Conservation (phyloP, 2,113 vertebrate species). For the Gallinago media region DNA sequence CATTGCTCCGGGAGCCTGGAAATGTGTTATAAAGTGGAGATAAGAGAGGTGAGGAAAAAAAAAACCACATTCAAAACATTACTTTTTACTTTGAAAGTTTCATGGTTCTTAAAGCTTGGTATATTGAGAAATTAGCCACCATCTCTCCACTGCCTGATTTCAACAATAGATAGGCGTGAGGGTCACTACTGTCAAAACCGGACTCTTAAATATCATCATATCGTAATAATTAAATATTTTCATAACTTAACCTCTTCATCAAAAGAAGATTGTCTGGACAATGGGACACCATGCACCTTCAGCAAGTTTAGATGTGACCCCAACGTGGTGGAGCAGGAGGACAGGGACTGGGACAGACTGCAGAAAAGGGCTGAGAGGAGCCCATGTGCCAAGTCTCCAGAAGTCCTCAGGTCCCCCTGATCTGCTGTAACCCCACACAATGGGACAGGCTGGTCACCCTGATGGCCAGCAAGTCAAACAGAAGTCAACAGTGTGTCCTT, state of each 20-base stretch:
- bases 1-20: not conserved
- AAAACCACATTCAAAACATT: not conserved
- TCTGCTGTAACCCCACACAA: too few species aligned
- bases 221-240: not conserved
- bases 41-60: not conserved
- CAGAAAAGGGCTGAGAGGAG: not conserved
- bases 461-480: not conserved
- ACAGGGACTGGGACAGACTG: not conserved
- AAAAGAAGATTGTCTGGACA: not conserved
- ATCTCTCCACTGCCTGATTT: not conserved
- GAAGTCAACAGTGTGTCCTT: not conserved
- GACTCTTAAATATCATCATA: not conserved
- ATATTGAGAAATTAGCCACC: not conserved
- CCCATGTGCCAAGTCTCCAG: accelerated
- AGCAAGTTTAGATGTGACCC: not conserved
- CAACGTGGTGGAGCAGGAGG: not conserved
- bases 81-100: not conserved
- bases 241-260: not conserved
- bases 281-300: not conserved
- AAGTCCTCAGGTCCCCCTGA: not conserved
- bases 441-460: not conserved
- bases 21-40: not conserved
- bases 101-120: not conserved
- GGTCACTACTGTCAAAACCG: not conserved
- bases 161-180: not conserved